Base-by-base conservation (phyloP, 2,888 invertebrate species). In the Vanessa cardui region DNA sequence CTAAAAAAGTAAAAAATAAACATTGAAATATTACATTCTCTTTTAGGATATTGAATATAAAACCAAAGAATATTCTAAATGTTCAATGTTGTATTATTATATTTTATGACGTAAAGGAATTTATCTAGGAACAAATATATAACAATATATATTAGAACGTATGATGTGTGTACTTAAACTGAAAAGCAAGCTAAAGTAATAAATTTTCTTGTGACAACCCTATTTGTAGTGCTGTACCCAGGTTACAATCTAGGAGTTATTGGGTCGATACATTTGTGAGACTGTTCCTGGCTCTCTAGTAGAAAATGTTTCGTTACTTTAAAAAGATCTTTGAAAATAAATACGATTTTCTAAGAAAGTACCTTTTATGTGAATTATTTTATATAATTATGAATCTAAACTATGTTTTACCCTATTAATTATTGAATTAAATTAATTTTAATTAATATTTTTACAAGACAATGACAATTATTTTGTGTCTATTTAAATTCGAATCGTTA, bases 221-320 rank as follows among this genome's bases (percentile, higher is more conserved):
- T 59, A 21, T n/a, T 46, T 26, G 45, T 21, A 46, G 21, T 45
- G 44, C 59, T 46, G 46, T 44, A 26, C 45, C 44, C 62, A 18
- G 44, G 52, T 46, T 62, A 59, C 58, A 62, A 33, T 67, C 62
- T 46, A 63, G 33, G 44, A 63, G 45, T 67, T 63, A 54, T 58
- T 50, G 49, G 52, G 66, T 58, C 66, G 62, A 62, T 58, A 44
- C 58, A 44, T 62, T 45, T 56, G 50, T 65, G 52, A 60, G 59
- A 47, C 31, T 26, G 18, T 60, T 39, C 45, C 46, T 59, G 46
- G 26, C 21, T 26, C 46, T n/a, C 26, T 60, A 46, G 21, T 26
- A 31, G 59, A 60, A 60, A 60, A 60, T 60, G 59, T 47, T 56
- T 26, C 26, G 46, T 16, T 47, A 47, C 47, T 46, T 31, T 47